Percentiles rank a stretch among this genome's conserved stretches.
phyloP scores from a whole-genome alignment of 2,797 vertebrate genomes.

The Dendrocincla fuliginosa region DNA sequence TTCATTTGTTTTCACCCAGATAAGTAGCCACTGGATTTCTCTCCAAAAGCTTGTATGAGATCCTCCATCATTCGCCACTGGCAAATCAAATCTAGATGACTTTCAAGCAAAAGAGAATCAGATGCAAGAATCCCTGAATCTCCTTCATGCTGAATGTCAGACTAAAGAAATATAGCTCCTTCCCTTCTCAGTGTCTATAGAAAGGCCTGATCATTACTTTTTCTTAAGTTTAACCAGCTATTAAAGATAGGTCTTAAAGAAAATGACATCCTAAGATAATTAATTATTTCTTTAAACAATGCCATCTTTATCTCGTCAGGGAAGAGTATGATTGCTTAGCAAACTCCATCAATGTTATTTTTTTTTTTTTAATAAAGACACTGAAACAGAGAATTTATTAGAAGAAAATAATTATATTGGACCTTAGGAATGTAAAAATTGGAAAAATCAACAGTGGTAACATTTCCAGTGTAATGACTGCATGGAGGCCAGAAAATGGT shows the following conservation, averaged over 20 bases:
- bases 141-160: neutral
- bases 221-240: neutral
- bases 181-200: rapidly evolving
- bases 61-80: neutral
- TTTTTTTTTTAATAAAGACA: neutral
- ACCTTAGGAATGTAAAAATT: slow-evolving; percentile 46
- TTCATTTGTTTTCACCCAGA: neutral
- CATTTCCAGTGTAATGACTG: slow-evolving; percentile 34
- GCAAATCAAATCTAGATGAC: neutral
- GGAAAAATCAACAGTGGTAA: slow-evolving; percentile 55
- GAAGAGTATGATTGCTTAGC: slow-evolving; percentile 45
- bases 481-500: slow-evolving; percentile 51
- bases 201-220: neutral
- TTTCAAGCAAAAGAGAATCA: neutral
- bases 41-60: neutral
- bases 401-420: slow-evolving; percentile 39
- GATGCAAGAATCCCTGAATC: neutral
- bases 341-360: neutral
- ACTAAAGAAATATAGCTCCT: neutral
- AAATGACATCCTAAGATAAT: neutral
- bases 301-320: slow-evolving; percentile 23
- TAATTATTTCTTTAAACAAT: neutral
- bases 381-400: neutral
- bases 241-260: neutral
- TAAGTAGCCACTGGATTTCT: neutral